Evolutionary conservation across 2,113 vertebrate genomes (phyloP), one percentile per base, ranked within the genome.

Genomic region (Corythoichthys haematopterus): DNA sequence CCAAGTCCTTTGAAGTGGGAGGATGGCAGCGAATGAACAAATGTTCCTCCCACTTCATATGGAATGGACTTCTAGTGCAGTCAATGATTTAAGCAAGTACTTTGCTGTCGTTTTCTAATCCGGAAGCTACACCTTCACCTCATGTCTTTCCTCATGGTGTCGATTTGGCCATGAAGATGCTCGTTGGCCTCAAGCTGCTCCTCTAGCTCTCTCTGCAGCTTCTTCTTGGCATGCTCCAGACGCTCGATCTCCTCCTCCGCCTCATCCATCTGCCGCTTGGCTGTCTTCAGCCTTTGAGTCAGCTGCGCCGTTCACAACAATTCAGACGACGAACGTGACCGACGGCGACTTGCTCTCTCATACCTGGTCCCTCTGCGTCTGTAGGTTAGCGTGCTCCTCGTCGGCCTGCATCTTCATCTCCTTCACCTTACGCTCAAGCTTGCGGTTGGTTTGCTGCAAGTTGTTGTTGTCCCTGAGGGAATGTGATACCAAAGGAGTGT

Each of bases 171-270:
- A 73, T 94, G 94, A 57, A 98, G 86, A 68, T 96, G 94, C 70
- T 97, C 94, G 9, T 95, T 98, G 78, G 91, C 28, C 12, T 98
- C 96, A 35, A 93, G 67, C 82, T 98, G 96, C 69, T 99, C 97
- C 63, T 98, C 97, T 82, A 97, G 82, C 43, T 99, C 96, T 84
- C 97, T 88, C 91, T 98, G 96, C 56, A 98, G 89, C 84, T 96
- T 98, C 91, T 96, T 98, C 73, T 94, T 96, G 0, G 87, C 75
- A 50, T 93, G 93, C 81, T 98, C 96, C 71, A 98, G 89, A 48
- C 95, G 88, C 88, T 99, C 95, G 5, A 98, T 98, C 89, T 97
- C 97, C 86, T 95, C 96, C 90, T 99, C 97, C 0, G 96, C 94
- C 86, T 95, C 94, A 55, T 98, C 94, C 79, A 99, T 93, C 88